A percentile compares a stretch with the other conserved stretches of the same genome.
phyloP scores from a whole-genome alignment of 2,797 vertebrate genomes.

The Oryzias dopingdopingensis region DNA sequence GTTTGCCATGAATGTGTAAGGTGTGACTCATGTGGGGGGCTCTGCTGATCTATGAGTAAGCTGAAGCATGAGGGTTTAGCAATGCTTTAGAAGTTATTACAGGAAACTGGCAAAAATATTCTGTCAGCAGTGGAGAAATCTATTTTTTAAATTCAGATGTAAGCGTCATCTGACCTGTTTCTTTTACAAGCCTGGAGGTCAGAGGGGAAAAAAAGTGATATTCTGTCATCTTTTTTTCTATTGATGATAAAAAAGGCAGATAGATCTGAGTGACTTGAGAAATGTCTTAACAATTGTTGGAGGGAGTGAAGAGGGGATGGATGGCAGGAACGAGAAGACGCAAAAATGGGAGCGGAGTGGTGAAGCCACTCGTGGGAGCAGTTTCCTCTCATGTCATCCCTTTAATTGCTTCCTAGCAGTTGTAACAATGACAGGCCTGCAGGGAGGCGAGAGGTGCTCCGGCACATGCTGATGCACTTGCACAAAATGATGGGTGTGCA shows the following conservation, averaged over 20 bases:
- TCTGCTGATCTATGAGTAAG: slow-evolving; percentile 11
- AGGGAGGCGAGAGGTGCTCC: slow-evolving; percentile 46
- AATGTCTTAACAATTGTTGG: slow-evolving; percentile 28
- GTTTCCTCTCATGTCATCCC: slow-evolving; percentile 69
- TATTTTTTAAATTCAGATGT: too few species aligned
- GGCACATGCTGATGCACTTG: slow-evolving; percentile 29
- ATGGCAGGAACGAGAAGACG: slow-evolving; percentile 54
- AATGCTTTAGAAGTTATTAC: slow-evolving; percentile 60
- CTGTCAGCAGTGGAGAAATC: too few species aligned
- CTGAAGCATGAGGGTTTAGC: slow-evolving; percentile 21
- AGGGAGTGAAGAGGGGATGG: slow-evolving; percentile 24
- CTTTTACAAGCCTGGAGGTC: slow-evolving; percentile 4
- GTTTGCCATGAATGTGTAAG: too few species aligned
- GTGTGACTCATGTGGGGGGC: not conserved
- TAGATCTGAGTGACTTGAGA: slow-evolving; percentile 25
- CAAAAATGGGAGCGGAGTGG: slow-evolving; percentile 60
- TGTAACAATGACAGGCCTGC: slow-evolving; percentile 72
- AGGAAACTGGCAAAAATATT: slow-evolving; percentile 34
- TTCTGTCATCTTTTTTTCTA: slow-evolving; percentile 30
- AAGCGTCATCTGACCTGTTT: slow-evolving; percentile 24
- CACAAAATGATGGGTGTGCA: slow-evolving; percentile 4
- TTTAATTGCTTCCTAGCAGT: slow-evolving; percentile 75
- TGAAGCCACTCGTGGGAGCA: slow-evolving; percentile 64
- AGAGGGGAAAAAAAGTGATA: slow-evolving; percentile 3
- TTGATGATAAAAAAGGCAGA: slow-evolving; percentile 4